Evolutionary conservation across 1,140 invertebrate genomes (phyloP).

Genomic region (Nebria ingens): DNA sequence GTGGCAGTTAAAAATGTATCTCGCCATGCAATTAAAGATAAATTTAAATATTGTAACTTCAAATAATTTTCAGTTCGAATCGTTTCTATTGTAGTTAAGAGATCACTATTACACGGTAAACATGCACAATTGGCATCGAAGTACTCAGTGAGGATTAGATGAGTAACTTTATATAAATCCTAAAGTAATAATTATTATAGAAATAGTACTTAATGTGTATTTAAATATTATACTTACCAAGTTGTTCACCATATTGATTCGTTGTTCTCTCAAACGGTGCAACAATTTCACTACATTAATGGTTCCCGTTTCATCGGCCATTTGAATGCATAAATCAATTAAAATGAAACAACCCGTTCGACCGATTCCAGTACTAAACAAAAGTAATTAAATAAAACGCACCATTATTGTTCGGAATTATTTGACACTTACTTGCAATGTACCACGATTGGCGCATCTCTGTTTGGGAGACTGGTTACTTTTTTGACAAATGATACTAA

Average conservation of each 20-base stretch:
- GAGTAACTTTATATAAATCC: not conserved
- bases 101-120: not conserved
- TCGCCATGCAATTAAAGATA: too few relatives aligned
- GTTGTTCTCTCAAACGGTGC: constrained; percentile 62
- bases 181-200: not conserved
- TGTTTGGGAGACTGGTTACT: constrained; percentile 37
- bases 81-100: not conserved
- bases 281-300: constrained; percentile 79
- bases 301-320: constrained; percentile 46
- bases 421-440: constrained; percentile 41
- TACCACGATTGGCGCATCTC: constrained; percentile 38
- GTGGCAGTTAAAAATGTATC: not conserved
- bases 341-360: constrained; percentile 75
- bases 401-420: not conserved
- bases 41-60: not conserved
- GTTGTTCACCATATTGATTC: constrained; percentile 69
- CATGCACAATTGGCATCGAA: not conserved
- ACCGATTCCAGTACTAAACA: constrained; percentile 64
- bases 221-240: constrained; percentile 1
- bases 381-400: not conserved
- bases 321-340: constrained; percentile 66
- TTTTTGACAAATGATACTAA: constrained; percentile 46
- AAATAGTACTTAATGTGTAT: not conserved
- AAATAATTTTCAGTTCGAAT: not conserved
- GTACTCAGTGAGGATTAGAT: not conserved